These are phyloP conservation scores for Trachelus iudaicus DNA, from an alignment of 2,888 invertebrate genomes.

Conservation along the genomic window DNA sequence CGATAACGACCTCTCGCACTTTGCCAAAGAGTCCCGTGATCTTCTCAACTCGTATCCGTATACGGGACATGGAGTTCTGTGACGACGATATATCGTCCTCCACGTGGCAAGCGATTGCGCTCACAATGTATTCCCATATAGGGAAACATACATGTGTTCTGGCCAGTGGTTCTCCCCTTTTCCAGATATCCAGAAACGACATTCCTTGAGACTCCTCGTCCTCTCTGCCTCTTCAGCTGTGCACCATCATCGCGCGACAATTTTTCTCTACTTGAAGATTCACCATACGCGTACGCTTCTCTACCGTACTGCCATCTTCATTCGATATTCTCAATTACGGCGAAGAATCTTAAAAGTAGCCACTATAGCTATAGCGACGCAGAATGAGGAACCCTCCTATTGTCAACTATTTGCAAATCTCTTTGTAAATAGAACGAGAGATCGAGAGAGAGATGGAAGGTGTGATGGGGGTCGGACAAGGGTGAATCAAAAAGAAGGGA, in stretches of 20 bases:
- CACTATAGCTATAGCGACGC: neutral
- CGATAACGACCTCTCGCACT: constrained; percentile 22
- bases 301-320: neutral
- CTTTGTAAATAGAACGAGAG: neutral
- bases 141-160: constrained; percentile 52
- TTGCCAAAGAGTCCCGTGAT: neutral
- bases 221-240: neutral
- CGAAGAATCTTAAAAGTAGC: neutral
- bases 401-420: neutral
- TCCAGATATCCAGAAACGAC: constrained; percentile 36
- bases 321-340: neutral
- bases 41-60: constrained; percentile 2
- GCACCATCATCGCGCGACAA: neutral
- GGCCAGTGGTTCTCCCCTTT: constrained; percentile 54
- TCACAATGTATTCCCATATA: constrained; percentile 54
- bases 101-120: constrained; percentile 22
- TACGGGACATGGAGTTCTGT: neutral
- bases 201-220: constrained; percentile 33
- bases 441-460: constrained; percentile 13
- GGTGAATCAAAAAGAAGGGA: constrained; percentile 6
- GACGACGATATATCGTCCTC: constrained; percentile 8
- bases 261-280: neutral
- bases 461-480: neutral
- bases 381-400: neutral
- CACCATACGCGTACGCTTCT: neutral